phyloP scores from a whole-genome alignment of 2,797 vertebrate genomes.

The Masticophis lateralis region DNA sequence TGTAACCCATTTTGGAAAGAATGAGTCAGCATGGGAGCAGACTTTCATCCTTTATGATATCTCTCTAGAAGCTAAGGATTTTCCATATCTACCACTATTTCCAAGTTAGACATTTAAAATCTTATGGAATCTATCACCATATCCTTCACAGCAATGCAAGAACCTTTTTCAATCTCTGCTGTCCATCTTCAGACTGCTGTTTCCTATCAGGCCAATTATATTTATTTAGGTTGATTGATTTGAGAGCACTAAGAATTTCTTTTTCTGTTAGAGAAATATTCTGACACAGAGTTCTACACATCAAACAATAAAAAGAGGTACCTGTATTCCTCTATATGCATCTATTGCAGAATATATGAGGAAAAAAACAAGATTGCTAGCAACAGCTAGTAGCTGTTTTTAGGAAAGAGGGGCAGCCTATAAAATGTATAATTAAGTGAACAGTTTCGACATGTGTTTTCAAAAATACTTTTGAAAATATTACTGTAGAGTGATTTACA shows the following conservation, averaged over 20 bases:
- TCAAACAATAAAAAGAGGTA: not conserved
- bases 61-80: not conserved
- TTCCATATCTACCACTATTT: not conserved
- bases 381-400: not conserved
- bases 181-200: not conserved
- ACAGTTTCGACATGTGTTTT: not conserved
- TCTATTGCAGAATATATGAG: not conserved
- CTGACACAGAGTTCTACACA: not conserved
- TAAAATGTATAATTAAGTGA: not conserved
- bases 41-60: not conserved
- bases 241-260: not conserved
- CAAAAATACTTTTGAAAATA: not conserved
- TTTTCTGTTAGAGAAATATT: not conserved
- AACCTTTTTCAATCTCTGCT: not conserved
- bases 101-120: not conserved
- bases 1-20: not conserved
- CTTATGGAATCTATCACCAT: not conserved
- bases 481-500: not conserved
- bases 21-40: not conserved
- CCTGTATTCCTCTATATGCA: not conserved
- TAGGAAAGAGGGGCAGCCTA: not conserved
- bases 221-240: not conserved
- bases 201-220: not conserved
- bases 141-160: not conserved
- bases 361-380: not conserved